Percentiles rank a stretch among this genome's conserved stretches.
These are phyloP conservation scores for Dendrolimus pini DNA, from an alignment of 2,888 invertebrate genomes.

Conservation along the genomic window DNA sequence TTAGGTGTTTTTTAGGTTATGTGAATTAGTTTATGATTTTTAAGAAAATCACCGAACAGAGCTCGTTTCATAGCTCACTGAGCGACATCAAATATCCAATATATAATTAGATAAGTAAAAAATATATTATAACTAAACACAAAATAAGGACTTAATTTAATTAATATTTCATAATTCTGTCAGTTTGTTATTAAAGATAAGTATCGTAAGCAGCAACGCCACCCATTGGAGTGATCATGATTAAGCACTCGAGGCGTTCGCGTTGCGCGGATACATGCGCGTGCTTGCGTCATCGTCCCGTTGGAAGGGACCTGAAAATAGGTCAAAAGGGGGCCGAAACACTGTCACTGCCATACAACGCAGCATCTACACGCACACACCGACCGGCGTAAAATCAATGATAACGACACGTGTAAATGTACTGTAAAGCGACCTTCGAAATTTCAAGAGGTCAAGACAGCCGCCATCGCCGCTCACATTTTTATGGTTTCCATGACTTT, in stretches of 20 bases:
- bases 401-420: slow-evolving; percentile 34
- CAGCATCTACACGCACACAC: slow-evolving; percentile 19
- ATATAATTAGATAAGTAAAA: too few species aligned
- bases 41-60: too few species aligned
- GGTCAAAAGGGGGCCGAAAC: slow-evolving; percentile 70
- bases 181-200: too few species aligned
- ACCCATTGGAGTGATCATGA: not conserved
- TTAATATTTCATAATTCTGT: too few species aligned
- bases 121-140: too few species aligned
- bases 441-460: slow-evolving; percentile 36
- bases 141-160: too few species aligned
- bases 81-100: too few species aligned
- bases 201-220: not conserved
- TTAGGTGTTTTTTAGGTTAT: too few species aligned
- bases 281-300: slow-evolving; percentile 56
- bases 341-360: slow-evolving; percentile 62
- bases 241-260: slow-evolving; percentile 11
- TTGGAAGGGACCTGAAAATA: slow-evolving; percentile 60
- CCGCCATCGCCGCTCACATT: slow-evolving; percentile 13
- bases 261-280: slow-evolving; percentile 18
- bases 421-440: slow-evolving; percentile 39
- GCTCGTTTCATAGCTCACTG: too few species aligned
- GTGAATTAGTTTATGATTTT: too few species aligned
- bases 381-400: slow-evolving; percentile 27
- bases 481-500: slow-evolving; percentile 26